phyloP scores from a whole-genome alignment of 2,797 vertebrate species.

The Sebastiscus albofasciatus region DNA sequence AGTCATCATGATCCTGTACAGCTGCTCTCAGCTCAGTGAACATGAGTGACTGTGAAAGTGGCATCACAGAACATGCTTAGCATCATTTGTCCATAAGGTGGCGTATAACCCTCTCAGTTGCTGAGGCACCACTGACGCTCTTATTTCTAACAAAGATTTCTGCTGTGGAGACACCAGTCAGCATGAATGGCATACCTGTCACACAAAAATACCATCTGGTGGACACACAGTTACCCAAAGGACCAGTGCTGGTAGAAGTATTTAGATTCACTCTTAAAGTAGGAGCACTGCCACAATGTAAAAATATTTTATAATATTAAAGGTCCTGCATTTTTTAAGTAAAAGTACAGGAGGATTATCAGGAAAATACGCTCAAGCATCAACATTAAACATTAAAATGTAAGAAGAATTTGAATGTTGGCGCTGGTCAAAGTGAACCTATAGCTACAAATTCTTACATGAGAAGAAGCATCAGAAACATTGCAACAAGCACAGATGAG shows the following conservation, averaged over 20 bases:
- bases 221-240: slow-evolving; percentile 15
- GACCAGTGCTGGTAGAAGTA: not conserved
- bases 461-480: not conserved
- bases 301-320: not conserved
- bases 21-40: slow-evolving; percentile 33
- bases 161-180: slow-evolving; percentile 20
- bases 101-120: slow-evolving; percentile 65
- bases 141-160: slow-evolving; percentile 2
- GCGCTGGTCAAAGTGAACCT: not conserved
- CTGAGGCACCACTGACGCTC: not conserved
- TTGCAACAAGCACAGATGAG: too few relatives aligned
- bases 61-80: slow-evolving; percentile 15
- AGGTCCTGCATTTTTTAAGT: not conserved
- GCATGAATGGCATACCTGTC: slow-evolving; percentile 2
- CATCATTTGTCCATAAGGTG: slow-evolving; percentile 70
- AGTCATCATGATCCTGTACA: slow-evolving; percentile 30
- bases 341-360: not conserved
- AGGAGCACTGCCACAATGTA: not conserved
- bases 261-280: not conserved
- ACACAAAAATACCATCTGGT: slow-evolving; percentile 34
- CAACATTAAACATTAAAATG: not conserved
- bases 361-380: not conserved
- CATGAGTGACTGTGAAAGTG: not conserved
- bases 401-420: not conserved
- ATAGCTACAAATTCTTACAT: not conserved